These are phyloP conservation scores for Amiota minor DNA, from an alignment of 2,888 invertebrate species.

Conservation along the genomic window DNA sequence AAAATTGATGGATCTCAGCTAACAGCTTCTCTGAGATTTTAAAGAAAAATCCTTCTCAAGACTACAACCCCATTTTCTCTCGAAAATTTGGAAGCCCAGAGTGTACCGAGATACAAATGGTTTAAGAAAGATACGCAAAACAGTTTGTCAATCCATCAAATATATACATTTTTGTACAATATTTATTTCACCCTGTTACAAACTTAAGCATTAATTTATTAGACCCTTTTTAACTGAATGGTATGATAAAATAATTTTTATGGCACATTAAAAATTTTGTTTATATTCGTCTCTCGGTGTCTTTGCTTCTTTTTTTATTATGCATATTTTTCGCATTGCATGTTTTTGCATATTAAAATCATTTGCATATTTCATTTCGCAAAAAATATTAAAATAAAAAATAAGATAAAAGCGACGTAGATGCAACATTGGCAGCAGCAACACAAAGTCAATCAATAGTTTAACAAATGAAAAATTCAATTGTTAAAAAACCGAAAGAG, in stretches of 20 bases:
- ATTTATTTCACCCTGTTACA: too few relatives aligned
- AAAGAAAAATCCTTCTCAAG: too few relatives aligned
- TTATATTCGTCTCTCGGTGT: conserved; percentile 7
- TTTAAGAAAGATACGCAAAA: too few relatives aligned
- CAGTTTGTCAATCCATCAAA: too few relatives aligned
- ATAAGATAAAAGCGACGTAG: neutral
- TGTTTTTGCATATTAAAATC: conserved; percentile 27
- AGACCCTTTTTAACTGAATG: too few relatives aligned
- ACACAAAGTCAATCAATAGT: conserved; percentile 24
- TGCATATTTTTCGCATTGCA: neutral
- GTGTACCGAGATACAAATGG: too few relatives aligned
- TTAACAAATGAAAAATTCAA: conserved; percentile 30
- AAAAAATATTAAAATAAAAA: neutral
- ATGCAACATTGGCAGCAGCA: neutral
- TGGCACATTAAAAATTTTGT: conserved; percentile 1
- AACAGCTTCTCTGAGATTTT: too few relatives aligned
- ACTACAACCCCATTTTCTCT: too few relatives aligned
- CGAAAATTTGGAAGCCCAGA: too few relatives aligned
- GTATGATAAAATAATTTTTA: neutral
- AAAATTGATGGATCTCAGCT: too few relatives aligned
- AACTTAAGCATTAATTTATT: too few relatives aligned
- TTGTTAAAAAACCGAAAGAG: conserved; percentile 27
- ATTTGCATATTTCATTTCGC: conserved; percentile 48
- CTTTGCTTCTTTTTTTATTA: neutral
- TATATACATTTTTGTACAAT: too few relatives aligned